Percentiles rank a stretch among this genome's conserved stretches.
Conservation (phyloP, 2,113 vertebrate genomes). For the Sceloporus undulatus region DNA sequence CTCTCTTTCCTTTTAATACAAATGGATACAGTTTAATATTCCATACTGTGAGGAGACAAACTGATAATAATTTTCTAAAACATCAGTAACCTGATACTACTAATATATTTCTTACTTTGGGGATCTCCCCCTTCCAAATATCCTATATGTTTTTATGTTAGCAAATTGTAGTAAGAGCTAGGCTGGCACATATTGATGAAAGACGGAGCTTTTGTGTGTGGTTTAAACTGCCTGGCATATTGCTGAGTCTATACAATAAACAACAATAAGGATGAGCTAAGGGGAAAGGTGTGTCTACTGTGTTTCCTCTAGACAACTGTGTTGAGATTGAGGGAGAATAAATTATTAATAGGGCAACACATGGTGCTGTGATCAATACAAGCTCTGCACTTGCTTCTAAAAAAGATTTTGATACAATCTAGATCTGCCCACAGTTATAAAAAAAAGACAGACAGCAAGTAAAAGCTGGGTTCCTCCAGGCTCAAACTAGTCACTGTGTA, state of each 20-base stretch:
- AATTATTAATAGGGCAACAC: conserved; percentile 55
- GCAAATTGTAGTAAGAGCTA: conserved; percentile 6
- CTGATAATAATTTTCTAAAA: conserved; percentile 1
- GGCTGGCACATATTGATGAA: conserved; percentile 21
- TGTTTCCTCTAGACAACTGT: conserved; percentile 36
- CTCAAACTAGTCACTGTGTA: conserved; percentile 37
- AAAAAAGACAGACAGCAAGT: conserved; percentile 39
- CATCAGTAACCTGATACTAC: not conserved
- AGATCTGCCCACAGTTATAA: conserved; percentile 47
- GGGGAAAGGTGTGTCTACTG: conserved; percentile 35
- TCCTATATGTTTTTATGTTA: conserved; percentile 23
- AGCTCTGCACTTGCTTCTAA: conserved; percentile 44
- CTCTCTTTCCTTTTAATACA: not conserved
- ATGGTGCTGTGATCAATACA: conserved; percentile 60
- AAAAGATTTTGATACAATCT: conserved; percentile 63
- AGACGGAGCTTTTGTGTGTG: conserved; percentile 10
- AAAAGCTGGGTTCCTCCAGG: conserved; percentile 34
- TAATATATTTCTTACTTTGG: conserved; percentile 20
- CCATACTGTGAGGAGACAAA: not conserved
- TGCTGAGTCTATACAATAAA: conserved; percentile 47
- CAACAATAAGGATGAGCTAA: conserved; percentile 17
- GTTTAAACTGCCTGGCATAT: conserved; percentile 45
- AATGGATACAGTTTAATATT: not conserved
- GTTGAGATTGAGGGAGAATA: conserved; percentile 33
- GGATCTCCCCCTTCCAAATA: not conserved